Evolutionary conservation across 1,140 invertebrate genomes (phyloP), one percentile per base, ranked within the genome.

Genomic region (Acyrthosiphon pisum): DNA sequence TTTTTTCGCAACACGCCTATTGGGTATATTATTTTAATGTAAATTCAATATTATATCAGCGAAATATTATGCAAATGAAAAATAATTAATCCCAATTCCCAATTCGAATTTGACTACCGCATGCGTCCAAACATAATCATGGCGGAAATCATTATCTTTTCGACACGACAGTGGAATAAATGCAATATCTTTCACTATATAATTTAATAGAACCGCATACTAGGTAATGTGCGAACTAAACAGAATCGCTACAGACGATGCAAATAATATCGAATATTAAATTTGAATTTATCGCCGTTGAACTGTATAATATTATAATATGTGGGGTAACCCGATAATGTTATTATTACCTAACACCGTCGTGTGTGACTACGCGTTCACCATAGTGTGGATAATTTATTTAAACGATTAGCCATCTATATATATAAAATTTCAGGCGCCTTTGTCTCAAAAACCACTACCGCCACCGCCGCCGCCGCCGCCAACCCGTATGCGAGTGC

Each of bases 21-120:
- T n/a, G 30, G 60, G 30, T 60, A 30, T 68, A n/a, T 76, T 68
- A n/a, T 76, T 76, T n/a, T n/a, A 76, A n/a, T 76, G 60, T n/a
- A n/a, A 68, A n/a, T 76, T 76, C n/a, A 84, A 41, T 84, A 41
- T 84, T 84, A 9, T 84, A 84, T 84, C 23, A 84, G 11, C 23
- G 0, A 44, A 84, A 41, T 53, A 53, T 84, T 41, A 84, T 84
- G 35, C 22, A 26, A 84, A 84, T 44, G 37, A 84, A 84, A 84
- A 41, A 37, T 41, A 84, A 84, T 84, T 84, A 84, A 44, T 84
- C 83, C 83, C 83, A 84, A 76, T 76, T 76, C 60, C 60, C 60
- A 76, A 37, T 23, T 23, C 37, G 37, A 37, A 41, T 84, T 84
- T 44, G 41, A 84, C 41, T 84, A 41, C 41, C 41, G 37, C 23